A percentile compares a stretch with the other conserved stretches of the same genome.
These are phyloP conservation scores for Polymixis lichenea DNA, from an alignment of 2,888 invertebrate species.

Conservation along the genomic window DNA sequence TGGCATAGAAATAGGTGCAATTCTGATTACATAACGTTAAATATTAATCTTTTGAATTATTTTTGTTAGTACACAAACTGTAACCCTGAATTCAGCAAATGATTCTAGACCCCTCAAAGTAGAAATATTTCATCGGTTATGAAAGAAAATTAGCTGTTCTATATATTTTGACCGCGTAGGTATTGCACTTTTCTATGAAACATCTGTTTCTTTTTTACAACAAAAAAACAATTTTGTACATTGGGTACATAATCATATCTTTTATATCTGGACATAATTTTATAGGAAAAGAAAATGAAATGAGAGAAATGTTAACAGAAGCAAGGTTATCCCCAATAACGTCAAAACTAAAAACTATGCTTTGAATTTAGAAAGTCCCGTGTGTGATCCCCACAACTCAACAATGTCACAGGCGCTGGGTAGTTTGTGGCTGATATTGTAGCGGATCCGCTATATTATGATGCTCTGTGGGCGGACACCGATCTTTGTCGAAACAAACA, in stretches of 20 bases:
- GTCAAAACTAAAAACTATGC: neutral
- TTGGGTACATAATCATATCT: too few relatives aligned
- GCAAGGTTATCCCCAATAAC: neutral
- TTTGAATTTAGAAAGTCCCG: neutral
- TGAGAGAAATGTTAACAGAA: neutral
- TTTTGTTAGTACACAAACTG: neutral
- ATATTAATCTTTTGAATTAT: neutral
- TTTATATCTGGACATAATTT: neutral
- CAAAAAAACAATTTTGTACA: too few relatives aligned
- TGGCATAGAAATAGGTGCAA: neutral
- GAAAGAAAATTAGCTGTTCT: too few relatives aligned
- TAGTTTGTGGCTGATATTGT: neutral
- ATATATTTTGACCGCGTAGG: too few relatives aligned
- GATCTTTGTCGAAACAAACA: neutral
- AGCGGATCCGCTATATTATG: neutral
- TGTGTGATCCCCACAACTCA: neutral
- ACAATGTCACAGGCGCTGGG: neutral
- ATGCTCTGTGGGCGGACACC: neutral
- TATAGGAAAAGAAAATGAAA: neutral
- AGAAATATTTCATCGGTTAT: too few relatives aligned
- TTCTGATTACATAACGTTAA: slow-evolving; percentile 25
- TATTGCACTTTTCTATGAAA: too few relatives aligned
- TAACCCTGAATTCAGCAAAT: too few relatives aligned
- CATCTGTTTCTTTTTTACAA: too few relatives aligned
- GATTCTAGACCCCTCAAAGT: too few relatives aligned